phyloP scores from a whole-genome alignment of 1,140 invertebrate species.

The Drosophila takahashii region DNA sequence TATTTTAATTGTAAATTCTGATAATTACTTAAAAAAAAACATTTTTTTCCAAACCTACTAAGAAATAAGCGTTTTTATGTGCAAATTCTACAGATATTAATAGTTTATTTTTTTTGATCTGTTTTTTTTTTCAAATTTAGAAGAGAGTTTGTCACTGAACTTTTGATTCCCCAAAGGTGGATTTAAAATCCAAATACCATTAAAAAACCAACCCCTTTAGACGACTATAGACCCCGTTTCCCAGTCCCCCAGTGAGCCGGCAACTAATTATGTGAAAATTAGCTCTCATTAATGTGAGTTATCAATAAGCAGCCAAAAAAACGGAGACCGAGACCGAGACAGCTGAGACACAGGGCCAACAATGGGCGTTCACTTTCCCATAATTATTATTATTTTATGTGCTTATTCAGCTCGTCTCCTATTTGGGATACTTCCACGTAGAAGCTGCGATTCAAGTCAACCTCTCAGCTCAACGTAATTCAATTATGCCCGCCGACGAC shows the following conservation, averaged over 20 bases:
- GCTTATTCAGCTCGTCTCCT: constrained; percentile 26
- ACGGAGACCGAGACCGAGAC: constrained; percentile 25
- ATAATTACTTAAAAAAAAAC: too few species aligned
- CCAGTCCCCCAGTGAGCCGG: constrained; percentile 22
- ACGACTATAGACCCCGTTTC: background rate
- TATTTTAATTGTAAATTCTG: too few species aligned
- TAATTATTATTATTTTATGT: constrained; percentile 66
- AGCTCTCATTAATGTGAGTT: constrained; percentile 47
- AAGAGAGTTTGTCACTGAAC: background rate
- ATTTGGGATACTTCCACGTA: constrained; percentile 34
- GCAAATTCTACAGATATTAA: background rate
- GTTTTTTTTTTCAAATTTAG: background rate
- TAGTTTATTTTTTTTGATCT: too few species aligned
- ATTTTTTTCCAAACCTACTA: too few species aligned
- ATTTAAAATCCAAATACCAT: background rate
- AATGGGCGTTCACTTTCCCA: constrained; percentile 77
- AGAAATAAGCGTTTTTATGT: too few species aligned
- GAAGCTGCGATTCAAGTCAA: constrained; percentile 8
- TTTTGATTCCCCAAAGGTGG: too few species aligned
- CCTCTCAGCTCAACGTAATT: constrained; percentile 63
- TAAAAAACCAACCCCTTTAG: background rate
- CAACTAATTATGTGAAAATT: constrained; percentile 49
- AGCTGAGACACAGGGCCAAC: constrained; percentile 30
- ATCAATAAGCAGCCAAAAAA: constrained; percentile 63
- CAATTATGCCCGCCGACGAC: constrained; percentile 60